phyloP scores from a whole-genome alignment of 1,140 invertebrate species.

The Adoxophyes honmai region DNA sequence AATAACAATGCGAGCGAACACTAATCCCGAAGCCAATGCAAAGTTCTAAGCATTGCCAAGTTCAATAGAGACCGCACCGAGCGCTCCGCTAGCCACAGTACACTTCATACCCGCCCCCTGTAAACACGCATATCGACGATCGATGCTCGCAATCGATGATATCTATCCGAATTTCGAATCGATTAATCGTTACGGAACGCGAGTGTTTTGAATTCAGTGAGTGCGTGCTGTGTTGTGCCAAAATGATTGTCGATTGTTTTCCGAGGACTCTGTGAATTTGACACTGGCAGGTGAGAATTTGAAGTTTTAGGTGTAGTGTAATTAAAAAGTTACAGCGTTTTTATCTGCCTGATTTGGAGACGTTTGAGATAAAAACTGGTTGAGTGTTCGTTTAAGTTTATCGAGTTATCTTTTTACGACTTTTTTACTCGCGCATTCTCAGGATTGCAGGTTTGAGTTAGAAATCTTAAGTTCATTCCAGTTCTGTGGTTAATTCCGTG shows the following conservation, averaged over 20 bases:
- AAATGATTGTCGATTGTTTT: constrained; percentile 1
- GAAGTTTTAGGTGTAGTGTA: too few relatives aligned
- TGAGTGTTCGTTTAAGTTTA: too few relatives aligned
- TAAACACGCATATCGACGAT: constrained; percentile 44
- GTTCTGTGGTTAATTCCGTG: too few relatives aligned
- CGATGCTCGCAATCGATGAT: constrained; percentile 22
- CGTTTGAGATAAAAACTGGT: too few relatives aligned
- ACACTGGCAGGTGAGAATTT: constrained; percentile 2
- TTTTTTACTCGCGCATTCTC: too few relatives aligned
- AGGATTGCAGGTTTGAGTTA: too few relatives aligned
- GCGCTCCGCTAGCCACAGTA: constrained; percentile 36
- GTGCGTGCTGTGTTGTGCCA: neutral
- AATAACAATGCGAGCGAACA: neutral
- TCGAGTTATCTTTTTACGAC: too few relatives aligned
- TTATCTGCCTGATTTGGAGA: too few relatives aligned
- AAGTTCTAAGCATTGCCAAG: constrained; percentile 45
- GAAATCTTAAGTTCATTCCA: too few relatives aligned
- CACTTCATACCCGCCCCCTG: constrained; percentile 44
- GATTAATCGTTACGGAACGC: neutral
- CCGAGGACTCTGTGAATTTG: neutral
- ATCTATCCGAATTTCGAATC: constrained; percentile 18
- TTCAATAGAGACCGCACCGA: constrained; percentile 43
- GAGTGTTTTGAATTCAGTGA: constrained; percentile 7
- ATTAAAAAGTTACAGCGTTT: too few relatives aligned
- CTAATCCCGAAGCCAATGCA: constrained; percentile 8